Conservation (phyloP, 2,888 invertebrate genomes). For the Apotomis betuletana region DNA sequence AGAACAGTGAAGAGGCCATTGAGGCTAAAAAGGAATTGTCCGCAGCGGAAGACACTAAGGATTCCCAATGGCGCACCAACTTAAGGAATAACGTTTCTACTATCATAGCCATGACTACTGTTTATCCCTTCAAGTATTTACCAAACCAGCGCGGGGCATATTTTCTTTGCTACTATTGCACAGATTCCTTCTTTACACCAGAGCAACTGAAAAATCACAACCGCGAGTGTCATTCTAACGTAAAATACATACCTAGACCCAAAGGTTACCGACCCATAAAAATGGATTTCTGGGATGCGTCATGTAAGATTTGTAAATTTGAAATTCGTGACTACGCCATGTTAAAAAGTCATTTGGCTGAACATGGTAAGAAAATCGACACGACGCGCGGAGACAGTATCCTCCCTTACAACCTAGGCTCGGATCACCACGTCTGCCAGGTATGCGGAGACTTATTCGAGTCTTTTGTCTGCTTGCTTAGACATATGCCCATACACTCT, state of each 20-base stretch:
- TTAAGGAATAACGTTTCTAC: constrained; percentile 71
- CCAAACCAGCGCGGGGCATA: constrained; percentile 17
- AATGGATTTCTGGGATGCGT: constrained; percentile 68
- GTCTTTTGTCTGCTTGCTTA: constrained; percentile 4
- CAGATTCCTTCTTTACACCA: constrained; percentile 57
- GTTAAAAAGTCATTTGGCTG: constrained; percentile 64
- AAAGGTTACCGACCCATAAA: constrained; percentile 74
- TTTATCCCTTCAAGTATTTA: constrained; percentile 77
- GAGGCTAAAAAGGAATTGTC: constrained; percentile 58
- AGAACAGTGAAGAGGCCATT: constrained; percentile 63
- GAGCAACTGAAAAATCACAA: constrained; percentile 8
- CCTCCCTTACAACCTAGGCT: constrained; percentile 66
- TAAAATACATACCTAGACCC: constrained; percentile 62
- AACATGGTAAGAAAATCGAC: constrained; percentile 67
- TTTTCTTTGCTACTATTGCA: constrained; percentile 71
- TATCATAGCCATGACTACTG: constrained; percentile 69
- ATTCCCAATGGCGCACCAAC: constrained; percentile 53
- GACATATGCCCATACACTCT: constrained; percentile 17
- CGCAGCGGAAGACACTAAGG: constrained; percentile 51
- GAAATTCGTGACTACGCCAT: constrained; percentile 61
- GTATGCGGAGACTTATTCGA: constrained; percentile 12
- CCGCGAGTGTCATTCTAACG: constrained; percentile 6
- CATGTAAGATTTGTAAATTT: constrained; percentile 66
- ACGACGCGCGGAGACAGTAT: constrained; percentile 69
- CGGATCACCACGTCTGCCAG: constrained; percentile 4